Evolutionary conservation across 2,888 invertebrate species (phyloP), one percentile per base, ranked within the genome.

Genomic region (Epinotia ramella): DNA sequence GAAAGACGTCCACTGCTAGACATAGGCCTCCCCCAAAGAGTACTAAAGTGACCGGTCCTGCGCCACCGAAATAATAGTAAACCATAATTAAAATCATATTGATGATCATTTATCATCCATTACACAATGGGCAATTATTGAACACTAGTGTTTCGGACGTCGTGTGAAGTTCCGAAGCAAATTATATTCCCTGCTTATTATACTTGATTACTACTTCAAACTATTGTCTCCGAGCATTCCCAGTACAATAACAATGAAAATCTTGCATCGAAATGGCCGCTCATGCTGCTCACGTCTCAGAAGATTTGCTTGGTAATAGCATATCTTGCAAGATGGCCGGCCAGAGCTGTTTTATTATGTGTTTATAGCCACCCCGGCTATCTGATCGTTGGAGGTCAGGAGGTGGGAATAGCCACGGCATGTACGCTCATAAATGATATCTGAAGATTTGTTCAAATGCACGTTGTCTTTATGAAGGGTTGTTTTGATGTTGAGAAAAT

Each of bases 281-380:
- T 59, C 53, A 83, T 80, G 79, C 83, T 68, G 65, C 79, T 77
- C 80, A 81, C 83, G 83, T 82, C 70, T 33, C 56, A n/a, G 62
- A 46, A 67, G 71, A 76, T 76, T 76, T 76, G 71, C 76, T 72
- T 79, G 79, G 81, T 79, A 81, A 81, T 77, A 79, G 78, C 80
- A 80, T 81, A 80, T 80, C 84, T 81, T 83, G 79, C 72, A 79
- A 79, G 79, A 66, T 65, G 77, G 74, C 73, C 63, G 78, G 63
- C 74, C 40, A 73, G 73, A 79, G 73, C 79, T 79, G 79, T 82
- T 82, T 90, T 89, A 91, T 88, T 84, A 87, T 84, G 89, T 91
- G 91, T 91, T 91, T 90, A 91, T 87, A 84, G 86, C 84, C 78
- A 81, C 82, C 85, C 84, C 79, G 83, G 80, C 84, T 87, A 88